Conservation (phyloP, 1,140 invertebrate species). For the Sitophilus oryzae region DNA sequence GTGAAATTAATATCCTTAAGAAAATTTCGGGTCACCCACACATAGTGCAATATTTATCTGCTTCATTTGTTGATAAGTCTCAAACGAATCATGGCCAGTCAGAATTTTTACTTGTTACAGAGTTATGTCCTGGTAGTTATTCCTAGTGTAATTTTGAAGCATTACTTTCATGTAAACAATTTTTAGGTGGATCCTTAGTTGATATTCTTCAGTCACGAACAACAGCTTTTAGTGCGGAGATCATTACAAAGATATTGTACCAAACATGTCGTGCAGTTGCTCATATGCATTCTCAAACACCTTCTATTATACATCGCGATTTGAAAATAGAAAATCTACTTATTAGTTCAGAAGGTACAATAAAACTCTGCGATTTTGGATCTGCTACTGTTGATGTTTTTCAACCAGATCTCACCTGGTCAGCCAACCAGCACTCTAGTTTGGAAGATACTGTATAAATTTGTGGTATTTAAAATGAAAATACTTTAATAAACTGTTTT, state of each 20-base stretch:
- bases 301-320: slow-evolving; percentile 89
- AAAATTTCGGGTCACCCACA: slow-evolving; percentile 73
- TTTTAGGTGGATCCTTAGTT: slow-evolving; percentile 67
- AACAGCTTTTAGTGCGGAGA: slow-evolving; percentile 61
- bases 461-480: not conserved
- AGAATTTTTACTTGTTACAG: slow-evolving; percentile 41
- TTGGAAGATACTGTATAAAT: slow-evolving; percentile 84
- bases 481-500: slow-evolving; percentile 15
- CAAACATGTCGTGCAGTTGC: slow-evolving; percentile 84
- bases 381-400: slow-evolving; percentile 84
- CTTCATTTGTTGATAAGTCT: slow-evolving; percentile 65
- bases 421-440: slow-evolving; percentile 80
- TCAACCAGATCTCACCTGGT: slow-evolving; percentile 84
- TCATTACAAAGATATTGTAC: slow-evolving; percentile 86
- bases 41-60: slow-evolving; percentile 71
- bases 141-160: not conserved
- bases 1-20: slow-evolving; percentile 74
- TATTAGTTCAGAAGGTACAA: slow-evolving; percentile 69
- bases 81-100: slow-evolving; percentile 55
- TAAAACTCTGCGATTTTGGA: slow-evolving; percentile 99
- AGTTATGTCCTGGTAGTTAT: slow-evolving; percentile 37
- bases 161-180: not conserved
- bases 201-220: slow-evolving; percentile 66
- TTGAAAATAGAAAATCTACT: slow-evolving; percentile 74
- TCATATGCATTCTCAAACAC: slow-evolving; percentile 86